Conservation (phyloP, 2,797 vertebrate genomes). For the Setipinna tenuifilis region DNA sequence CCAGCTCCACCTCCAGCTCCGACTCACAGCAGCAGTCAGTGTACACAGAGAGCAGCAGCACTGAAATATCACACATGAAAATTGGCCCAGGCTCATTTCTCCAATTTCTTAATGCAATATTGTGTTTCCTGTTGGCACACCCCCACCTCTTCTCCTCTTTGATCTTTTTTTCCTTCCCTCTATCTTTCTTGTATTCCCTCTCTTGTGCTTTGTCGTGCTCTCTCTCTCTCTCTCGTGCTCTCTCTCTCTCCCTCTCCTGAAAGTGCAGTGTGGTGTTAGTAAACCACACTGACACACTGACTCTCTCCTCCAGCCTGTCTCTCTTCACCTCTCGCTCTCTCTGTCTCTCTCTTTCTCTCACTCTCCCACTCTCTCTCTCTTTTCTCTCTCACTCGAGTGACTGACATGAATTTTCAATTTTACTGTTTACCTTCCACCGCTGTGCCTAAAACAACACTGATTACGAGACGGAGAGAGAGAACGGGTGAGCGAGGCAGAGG, state of each 20-base stretch:
- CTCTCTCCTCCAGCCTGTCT: slow-evolving; percentile 37
- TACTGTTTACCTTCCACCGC: slow-evolving; percentile 83
- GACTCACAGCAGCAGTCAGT: background rate
- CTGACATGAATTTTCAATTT: slow-evolving; percentile 84
- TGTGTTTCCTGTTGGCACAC: background rate
- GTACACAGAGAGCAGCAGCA: background rate
- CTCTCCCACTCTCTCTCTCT: slow-evolving; percentile 56
- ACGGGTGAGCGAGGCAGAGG: slow-evolving; percentile 40
- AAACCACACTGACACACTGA: slow-evolving; percentile 47
- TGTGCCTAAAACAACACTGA: slow-evolving; percentile 83
- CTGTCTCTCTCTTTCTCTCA: slow-evolving; percentile 57
- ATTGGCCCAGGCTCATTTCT: background rate
- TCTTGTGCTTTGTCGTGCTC: background rate
- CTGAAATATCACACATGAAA: background rate
- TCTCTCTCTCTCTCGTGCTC: background rate
- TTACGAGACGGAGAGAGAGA: slow-evolving; percentile 58
- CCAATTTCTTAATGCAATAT: slow-evolving; percentile 3
- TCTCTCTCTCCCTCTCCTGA: slow-evolving; percentile 14
- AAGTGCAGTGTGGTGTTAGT: slow-evolving; percentile 54
- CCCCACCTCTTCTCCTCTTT: slow-evolving; percentile 13
- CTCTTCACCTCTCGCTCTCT: slow-evolving; percentile 44
- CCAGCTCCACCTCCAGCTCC: background rate
- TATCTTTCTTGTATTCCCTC: background rate
- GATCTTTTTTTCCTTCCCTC: background rate
- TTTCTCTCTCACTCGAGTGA: slow-evolving; percentile 76